phyloP scores from a whole-genome alignment of 2,797 vertebrate genomes.

The Uromys caudimaculatus region DNA sequence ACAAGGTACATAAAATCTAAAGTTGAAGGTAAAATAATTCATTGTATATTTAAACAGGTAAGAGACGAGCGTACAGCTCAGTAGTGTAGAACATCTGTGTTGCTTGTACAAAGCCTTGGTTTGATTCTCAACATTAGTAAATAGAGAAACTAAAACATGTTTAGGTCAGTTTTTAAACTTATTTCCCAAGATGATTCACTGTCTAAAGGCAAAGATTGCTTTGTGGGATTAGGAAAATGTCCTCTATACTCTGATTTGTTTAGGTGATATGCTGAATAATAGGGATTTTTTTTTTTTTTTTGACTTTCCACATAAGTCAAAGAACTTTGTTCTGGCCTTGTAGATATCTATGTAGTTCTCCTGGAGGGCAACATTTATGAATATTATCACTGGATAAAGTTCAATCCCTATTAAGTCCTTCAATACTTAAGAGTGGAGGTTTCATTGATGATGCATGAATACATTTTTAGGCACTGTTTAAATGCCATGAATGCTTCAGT shows the following conservation, averaged over 20 bases:
- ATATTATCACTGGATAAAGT: not conserved
- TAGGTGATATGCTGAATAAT: not conserved
- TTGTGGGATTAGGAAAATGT: not conserved
- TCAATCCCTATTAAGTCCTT: constrained; percentile 32
- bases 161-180: constrained; percentile 31
- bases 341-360: not conserved
- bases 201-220: constrained; percentile 8
- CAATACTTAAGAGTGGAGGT: not conserved
- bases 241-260: not conserved
- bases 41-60: not conserved
- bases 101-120: not conserved
- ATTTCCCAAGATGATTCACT: not conserved
- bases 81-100: not conserved
- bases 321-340: not conserved
- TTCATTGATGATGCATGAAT: constrained; percentile 37
- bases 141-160: not conserved
- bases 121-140: not conserved
- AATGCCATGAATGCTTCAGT: not conserved
- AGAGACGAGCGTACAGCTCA: not conserved
- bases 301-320: not conserved
- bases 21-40: constrained; percentile 1
- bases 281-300: not conserved
- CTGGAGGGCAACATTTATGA: constrained; percentile 25
- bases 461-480: constrained; percentile 15
- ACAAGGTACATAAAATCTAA: constrained; percentile 43